phyloP scores from a whole-genome alignment of 2,797 vertebrate genomes.

The Mus caroli region DNA sequence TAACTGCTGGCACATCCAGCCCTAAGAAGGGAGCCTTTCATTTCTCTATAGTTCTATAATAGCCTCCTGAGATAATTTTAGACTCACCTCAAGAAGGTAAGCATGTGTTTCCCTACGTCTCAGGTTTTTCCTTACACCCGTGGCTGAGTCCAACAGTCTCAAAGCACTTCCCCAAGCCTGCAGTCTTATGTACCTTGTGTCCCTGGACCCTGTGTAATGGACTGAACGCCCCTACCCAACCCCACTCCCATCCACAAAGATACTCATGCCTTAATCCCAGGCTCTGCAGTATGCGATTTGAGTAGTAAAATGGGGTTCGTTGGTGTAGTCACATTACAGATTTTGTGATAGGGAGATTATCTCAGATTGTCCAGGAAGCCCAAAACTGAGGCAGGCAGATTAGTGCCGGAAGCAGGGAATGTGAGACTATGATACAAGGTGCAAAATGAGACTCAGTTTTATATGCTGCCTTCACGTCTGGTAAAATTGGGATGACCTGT shows the following conservation, averaged over 20 bases:
- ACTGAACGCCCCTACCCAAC: accelerated
- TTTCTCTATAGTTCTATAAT: background rate
- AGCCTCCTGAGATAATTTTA: background rate
- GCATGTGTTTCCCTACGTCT: background rate
- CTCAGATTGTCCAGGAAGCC: background rate
- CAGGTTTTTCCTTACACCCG: no score
- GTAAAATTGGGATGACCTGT: background rate
- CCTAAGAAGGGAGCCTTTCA: background rate
- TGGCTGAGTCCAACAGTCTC: background rate
- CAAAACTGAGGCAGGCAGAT: background rate
- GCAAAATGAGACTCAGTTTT: background rate
- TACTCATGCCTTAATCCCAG: background rate
- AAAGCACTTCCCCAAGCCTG: background rate
- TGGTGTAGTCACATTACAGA: background rate
- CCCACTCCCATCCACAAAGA: background rate
- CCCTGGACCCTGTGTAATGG: background rate
- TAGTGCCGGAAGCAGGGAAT: background rate
- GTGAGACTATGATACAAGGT: background rate
- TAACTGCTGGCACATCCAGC: background rate
- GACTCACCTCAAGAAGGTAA: background rate
- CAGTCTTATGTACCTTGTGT: no score
- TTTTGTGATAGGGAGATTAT: background rate
- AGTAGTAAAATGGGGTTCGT: background rate
- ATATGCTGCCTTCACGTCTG: background rate
- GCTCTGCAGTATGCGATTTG: background rate